These are phyloP conservation scores for Pelobates cultripes DNA, from an alignment of 2,797 vertebrate genomes.

Conservation along the genomic window DNA sequence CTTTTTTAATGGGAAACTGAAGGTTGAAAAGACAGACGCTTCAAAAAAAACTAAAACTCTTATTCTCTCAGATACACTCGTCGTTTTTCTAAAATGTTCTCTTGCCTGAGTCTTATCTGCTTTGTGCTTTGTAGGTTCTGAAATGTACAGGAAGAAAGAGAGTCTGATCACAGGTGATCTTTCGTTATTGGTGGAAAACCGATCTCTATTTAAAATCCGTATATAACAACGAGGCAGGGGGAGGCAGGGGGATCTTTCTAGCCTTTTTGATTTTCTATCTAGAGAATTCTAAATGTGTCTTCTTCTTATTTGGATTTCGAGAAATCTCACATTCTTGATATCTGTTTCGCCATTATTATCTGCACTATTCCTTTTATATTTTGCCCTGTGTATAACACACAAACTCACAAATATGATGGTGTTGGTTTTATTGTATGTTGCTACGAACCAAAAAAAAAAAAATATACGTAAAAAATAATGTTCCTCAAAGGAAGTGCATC, in stretches of 20 bases:
- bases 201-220: conserved; percentile 30
- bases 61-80: background rate
- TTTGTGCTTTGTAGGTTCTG: conserved; percentile 26
- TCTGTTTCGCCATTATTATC: conserved; percentile 15
- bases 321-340: background rate
- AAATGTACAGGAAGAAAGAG: conserved; percentile 13
- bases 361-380: background rate
- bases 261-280: background rate
- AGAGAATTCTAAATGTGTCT: conserved; percentile 21
- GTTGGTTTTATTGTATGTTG: too few relatives aligned
- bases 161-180: conserved; percentile 37
- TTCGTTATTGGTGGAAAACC: conserved; percentile 36
- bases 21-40: background rate
- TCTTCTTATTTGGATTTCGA: conserved; percentile 39
- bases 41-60: background rate
- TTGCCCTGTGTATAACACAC: background rate
- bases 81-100: background rate
- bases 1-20: background rate
- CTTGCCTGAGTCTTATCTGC: conserved; percentile 22
- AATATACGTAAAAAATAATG: too few relatives aligned
- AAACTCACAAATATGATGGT: too few relatives aligned
- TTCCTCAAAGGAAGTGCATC: too few relatives aligned
- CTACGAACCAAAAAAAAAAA: too few relatives aligned
- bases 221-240: conserved; percentile 12
- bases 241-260: background rate